Evolutionary conservation across 2,888 invertebrate species (phyloP).

Genomic region (Torymus aiolomorphi): DNA sequence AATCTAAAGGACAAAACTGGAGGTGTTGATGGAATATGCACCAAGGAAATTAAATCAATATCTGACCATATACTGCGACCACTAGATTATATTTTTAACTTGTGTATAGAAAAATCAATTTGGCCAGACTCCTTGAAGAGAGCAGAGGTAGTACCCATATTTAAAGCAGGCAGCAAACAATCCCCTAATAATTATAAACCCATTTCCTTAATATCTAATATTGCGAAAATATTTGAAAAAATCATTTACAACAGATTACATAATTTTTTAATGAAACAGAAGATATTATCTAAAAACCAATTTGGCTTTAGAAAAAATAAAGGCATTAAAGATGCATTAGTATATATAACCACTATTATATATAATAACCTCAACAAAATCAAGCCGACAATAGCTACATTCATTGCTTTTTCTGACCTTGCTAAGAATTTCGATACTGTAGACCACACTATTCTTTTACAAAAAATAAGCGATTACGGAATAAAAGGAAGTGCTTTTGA

Average conservation of each 20-base stretch:
- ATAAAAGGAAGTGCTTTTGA: too few species aligned
- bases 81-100: neutral
- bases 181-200: neutral
- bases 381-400: conserved; percentile 48
- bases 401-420: conserved; percentile 55
- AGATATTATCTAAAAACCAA: neutral
- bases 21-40: neutral
- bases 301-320: too few species aligned
- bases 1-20: conserved; percentile 5
- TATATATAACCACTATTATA: too few species aligned
- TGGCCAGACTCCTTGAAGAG: conserved; percentile 4
- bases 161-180: neutral
- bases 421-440: too few species aligned
- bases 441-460: conserved; percentile 44
- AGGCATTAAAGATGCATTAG: neutral
- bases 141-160: conserved; percentile 11
- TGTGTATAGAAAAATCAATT: neutral
- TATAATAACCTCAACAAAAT: conserved; percentile 41
- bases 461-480: conserved; percentile 53
- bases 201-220: too few species aligned
- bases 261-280: too few species aligned
- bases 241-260: neutral
- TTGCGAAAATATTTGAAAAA: conserved; percentile 3
- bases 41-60: neutral
- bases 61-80: neutral